Evolutionary conservation across 2,888 invertebrate species (phyloP).

Genomic region (Cryptosula pallasiana): DNA sequence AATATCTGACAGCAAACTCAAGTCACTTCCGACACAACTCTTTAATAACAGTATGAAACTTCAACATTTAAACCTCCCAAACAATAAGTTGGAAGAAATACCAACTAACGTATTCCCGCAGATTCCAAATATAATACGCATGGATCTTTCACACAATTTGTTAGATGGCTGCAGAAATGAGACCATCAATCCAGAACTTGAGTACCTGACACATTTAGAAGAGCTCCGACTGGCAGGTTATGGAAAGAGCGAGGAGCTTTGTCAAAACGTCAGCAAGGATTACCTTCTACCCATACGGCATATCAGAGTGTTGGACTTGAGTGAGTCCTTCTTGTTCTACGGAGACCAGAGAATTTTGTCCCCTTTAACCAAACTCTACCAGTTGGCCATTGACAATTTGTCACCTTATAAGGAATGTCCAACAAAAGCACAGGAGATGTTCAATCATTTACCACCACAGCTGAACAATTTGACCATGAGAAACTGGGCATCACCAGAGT

Average conservation of each 20-base stretch:
- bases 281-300: not conserved
- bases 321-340: not conserved
- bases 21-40: not conserved
- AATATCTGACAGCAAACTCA: not conserved
- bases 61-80: not conserved
- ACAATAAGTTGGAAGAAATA: not conserved
- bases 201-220: not conserved
- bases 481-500: not conserved
- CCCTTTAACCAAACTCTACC: not conserved
- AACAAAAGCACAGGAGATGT: not conserved
- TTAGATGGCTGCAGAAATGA: not conserved
- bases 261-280: not conserved
- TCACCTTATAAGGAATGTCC: not conserved
- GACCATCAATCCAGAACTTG: not conserved
- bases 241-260: not conserved
- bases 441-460: not conserved
- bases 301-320: not conserved
- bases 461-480: not conserved
- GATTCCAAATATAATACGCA: not conserved
- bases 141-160: slow-evolving; percentile 12
- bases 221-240: not conserved
- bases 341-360: not conserved
- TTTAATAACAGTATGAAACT: not conserved
- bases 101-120: slow-evolving; percentile 2
- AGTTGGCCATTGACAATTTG: not conserved